Evolutionary conservation across 2,797 vertebrate species (phyloP).

Genomic region (Poeciliopsis paucimaculata): DNA sequence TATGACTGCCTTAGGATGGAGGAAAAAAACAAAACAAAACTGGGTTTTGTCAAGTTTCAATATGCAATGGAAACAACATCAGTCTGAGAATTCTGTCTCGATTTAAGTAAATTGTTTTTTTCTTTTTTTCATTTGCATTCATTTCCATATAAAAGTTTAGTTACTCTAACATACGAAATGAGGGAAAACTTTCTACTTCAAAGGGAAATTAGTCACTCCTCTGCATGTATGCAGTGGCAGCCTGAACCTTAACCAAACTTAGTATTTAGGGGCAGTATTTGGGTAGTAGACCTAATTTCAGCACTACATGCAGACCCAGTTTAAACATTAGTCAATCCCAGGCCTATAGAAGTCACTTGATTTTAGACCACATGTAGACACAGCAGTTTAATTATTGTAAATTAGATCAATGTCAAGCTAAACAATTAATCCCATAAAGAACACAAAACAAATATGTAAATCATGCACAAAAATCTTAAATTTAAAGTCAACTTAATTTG

Average conservation of each 20-base stretch:
- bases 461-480: neutral
- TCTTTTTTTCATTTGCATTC: constrained; percentile 30
- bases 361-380: neutral
- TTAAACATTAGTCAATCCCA: neutral
- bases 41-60: constrained; percentile 16
- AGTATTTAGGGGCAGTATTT: neutral
- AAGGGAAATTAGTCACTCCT: neutral
- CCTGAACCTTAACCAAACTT: neutral
- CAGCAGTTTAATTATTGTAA: neutral
- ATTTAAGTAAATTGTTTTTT: constrained; percentile 28
- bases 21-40: neutral
- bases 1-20: constrained; percentile 15
- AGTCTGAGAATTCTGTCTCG: constrained; percentile 1
- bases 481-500: neutral
- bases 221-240: neutral
- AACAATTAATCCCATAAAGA: neutral
- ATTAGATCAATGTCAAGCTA: neutral
- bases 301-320: neutral
- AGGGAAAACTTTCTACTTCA: constrained; percentile 14
- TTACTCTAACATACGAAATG: constrained; percentile 45
- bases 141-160: constrained; percentile 23
- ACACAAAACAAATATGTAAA: neutral
- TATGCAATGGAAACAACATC: constrained; percentile 10
- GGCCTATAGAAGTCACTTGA: neutral
- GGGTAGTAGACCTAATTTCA: neutral